Base-by-base conservation (phyloP, 2,888 invertebrate species). In the Andrena praecox region DNA sequence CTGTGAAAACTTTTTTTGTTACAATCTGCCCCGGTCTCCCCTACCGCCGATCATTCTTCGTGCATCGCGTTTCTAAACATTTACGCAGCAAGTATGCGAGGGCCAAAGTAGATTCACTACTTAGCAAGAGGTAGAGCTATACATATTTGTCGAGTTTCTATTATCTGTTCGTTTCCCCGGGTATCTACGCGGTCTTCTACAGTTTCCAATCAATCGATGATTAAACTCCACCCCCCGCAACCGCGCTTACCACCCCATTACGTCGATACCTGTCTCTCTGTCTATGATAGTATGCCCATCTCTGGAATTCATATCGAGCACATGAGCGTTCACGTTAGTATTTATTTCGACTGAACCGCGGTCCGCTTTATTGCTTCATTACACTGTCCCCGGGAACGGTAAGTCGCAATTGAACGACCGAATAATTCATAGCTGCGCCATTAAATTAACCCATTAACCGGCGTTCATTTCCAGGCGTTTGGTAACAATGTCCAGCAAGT, bases 401-500 rank as follows among this genome's bases (percentile, higher is more conserved):
- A 20, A 33, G 10, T 4, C 62, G 33, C n/a, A 48, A 27, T 35
- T 70, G 10, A 20, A 31, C 29, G 29, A 12, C 12, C 59, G 5
- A 70, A 42, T n/a, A 42, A 59, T 59, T 69, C 42, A 56, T 35
- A 56, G 42, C 42, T 48, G 27, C 5, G 59, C 33, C 33, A 54
- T 68, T 54, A 54, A 68, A 68, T 68, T 68, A 68, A 68, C 52
- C 31, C 54, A 31, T 33, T 16, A 68, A 68, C 67, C 24, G 33
- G 42, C 29, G 69, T 70, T 35, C 29, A 29, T 70, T 70, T 60
- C 6, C n/a, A 42, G 3, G 2, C 29, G 27, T 20, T 70, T 29
- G 59, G 42, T 20, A 70, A 70, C 69, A 70, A 48, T 70, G 27
- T 70, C 69, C 35, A 27, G 59, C 59, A 70, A 70, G 48, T 42